Evolutionary conservation across 2,888 invertebrate genomes (phyloP).

Genomic region (Pterobdella sp.): DNA sequence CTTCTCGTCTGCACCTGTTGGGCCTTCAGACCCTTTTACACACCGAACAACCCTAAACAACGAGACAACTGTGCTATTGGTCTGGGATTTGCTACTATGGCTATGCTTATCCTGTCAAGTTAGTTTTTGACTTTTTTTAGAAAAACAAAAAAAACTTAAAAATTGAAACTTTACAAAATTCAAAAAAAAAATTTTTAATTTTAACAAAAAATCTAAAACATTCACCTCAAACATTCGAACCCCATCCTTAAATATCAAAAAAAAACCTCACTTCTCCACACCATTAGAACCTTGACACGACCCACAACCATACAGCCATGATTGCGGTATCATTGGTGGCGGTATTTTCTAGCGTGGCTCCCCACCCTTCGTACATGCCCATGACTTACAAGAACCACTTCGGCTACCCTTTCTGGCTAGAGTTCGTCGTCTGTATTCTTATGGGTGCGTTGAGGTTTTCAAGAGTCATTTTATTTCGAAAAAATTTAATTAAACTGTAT

Average conservation of each 20-base stretch:
- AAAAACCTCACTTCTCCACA: not conserved
- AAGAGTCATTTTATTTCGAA: too few species aligned
- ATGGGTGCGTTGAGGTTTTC: constrained; percentile 18
- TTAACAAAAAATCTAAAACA: not conserved
- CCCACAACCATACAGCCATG: constrained; percentile 27
- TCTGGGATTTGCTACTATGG: constrained; percentile 23
- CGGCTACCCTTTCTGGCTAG: constrained; percentile 36
- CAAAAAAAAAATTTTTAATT: not conserved
- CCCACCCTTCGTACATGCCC: constrained; percentile 35
- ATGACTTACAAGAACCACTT: constrained; percentile 35
- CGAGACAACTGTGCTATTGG: constrained; percentile 20
- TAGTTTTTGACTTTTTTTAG: constrained; percentile 10
- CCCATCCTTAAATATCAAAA: not conserved
- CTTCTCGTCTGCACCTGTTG: constrained; percentile 30
- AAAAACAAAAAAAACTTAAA: too few species aligned
- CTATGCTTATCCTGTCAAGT: constrained; percentile 26
- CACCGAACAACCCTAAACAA: not conserved
- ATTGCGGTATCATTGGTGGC: constrained; percentile 31
- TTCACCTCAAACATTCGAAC: not conserved
- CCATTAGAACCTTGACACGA: not conserved
- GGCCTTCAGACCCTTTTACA: constrained; percentile 24
- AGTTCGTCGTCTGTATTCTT: constrained; percentile 25
- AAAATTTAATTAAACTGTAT: too few species aligned
- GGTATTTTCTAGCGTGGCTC: constrained; percentile 34
- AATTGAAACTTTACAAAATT: not conserved